Evolutionary conservation across 2,888 invertebrate genomes (phyloP).

Genomic region (Amphipyra tragopoginis): DNA sequence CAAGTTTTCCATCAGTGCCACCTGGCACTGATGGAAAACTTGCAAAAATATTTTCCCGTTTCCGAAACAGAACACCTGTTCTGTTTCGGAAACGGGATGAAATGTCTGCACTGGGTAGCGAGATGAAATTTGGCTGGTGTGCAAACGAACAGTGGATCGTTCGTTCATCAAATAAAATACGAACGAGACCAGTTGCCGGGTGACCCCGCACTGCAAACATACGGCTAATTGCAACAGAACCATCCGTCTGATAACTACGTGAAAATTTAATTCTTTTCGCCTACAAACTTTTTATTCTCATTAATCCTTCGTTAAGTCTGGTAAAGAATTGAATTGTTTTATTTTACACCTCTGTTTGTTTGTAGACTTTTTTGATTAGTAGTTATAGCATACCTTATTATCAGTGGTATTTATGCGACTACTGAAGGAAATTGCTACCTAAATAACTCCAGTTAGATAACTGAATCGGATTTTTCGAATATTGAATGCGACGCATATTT

Average conservation of each 20-base stretch:
- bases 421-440: background rate
- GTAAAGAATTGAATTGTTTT: constrained; percentile 22
- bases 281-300: constrained; percentile 35
- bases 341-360: constrained; percentile 1
- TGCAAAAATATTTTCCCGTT: too few relatives aligned
- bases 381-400: too few relatives aligned
- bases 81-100: constrained; percentile 50
- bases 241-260: constrained; percentile 49
- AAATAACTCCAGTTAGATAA: background rate
- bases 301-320: constrained; percentile 37
- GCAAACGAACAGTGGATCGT: constrained; percentile 65
- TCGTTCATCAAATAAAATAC: constrained; percentile 66
- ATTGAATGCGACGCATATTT: too few relatives aligned
- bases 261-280: constrained; percentile 47
- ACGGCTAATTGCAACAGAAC: constrained; percentile 66
- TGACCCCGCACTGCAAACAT: constrained; percentile 60
- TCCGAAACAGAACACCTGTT: too few relatives aligned
- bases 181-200: constrained; percentile 40
- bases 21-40: too few relatives aligned
- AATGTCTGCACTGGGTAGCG: constrained; percentile 44
- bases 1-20: constrained; percentile 57
- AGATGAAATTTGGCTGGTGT: constrained; percentile 65
- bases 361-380: background rate
- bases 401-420: background rate
- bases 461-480: background rate